Conservation (phyloP, 2,797 vertebrate genomes). For the Columba guinea region DNA sequence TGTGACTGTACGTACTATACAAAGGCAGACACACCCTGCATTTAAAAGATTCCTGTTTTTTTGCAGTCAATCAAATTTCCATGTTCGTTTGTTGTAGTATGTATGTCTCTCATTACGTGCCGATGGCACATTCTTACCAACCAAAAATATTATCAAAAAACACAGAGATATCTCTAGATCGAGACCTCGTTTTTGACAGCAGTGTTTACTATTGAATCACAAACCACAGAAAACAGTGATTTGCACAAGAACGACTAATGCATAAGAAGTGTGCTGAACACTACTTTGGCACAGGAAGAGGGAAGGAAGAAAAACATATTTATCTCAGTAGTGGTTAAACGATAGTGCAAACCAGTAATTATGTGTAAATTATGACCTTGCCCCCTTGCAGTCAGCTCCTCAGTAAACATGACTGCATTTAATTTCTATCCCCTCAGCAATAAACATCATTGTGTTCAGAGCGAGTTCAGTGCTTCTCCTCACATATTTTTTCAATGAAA, state of each 20-base stretch:
- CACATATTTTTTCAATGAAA: background rate
- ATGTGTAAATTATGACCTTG: slow-evolving; percentile 61
- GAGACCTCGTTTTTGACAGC: slow-evolving; percentile 36
- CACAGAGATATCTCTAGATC: slow-evolving; percentile 15
- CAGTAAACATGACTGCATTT: slow-evolving; percentile 41
- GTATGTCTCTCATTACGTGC: slow-evolving; percentile 8
- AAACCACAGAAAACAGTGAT: slow-evolving; percentile 57
- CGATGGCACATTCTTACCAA: slow-evolving; percentile 8
- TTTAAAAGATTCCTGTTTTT: slow-evolving; percentile 32
- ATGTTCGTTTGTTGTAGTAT: slow-evolving; percentile 8
- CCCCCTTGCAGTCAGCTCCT: slow-evolving; percentile 33
- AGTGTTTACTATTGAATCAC: slow-evolving; percentile 2
- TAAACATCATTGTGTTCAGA: slow-evolving; percentile 13
- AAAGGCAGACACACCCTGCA: slow-evolving; percentile 26
- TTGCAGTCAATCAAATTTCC: background rate
- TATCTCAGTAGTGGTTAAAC: slow-evolving; percentile 62
- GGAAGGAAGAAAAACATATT: slow-evolving; percentile 55
- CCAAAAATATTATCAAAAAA: slow-evolving; percentile 31
- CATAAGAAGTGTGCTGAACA: slow-evolving; percentile 25
- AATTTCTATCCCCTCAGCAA: slow-evolving; percentile 11
- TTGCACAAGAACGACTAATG: slow-evolving; percentile 42
- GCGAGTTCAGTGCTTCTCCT: background rate
- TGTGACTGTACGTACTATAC: background rate
- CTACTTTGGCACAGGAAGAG: slow-evolving; percentile 52
- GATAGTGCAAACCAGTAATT: slow-evolving; percentile 64